A percentile compares a stretch with the other conserved stretches of the same genome.
Evolutionary conservation across 2,888 invertebrate genomes (phyloP).

Genomic region (Ichneumoninae sp.): DNA sequence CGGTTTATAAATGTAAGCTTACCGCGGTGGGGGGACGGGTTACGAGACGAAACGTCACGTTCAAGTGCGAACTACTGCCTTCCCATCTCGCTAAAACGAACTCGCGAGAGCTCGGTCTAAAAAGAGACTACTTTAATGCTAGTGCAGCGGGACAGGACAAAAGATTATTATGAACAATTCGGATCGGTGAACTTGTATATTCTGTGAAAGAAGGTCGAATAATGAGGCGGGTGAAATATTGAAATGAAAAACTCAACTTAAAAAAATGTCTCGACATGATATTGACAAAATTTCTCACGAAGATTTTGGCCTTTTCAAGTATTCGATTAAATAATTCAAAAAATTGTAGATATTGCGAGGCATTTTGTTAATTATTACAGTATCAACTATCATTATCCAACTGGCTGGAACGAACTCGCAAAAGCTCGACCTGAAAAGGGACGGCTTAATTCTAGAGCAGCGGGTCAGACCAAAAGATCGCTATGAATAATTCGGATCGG

Average conservation of each 20-base stretch:
- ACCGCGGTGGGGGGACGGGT: not conserved
- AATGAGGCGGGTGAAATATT: not conserved
- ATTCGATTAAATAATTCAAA: not conserved
- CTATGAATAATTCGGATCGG: not conserved
- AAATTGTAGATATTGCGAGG: not conserved
- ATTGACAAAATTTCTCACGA: not conserved
- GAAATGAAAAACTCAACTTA: not conserved
- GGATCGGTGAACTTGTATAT: not conserved
- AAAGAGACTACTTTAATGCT: constrained; percentile 17
- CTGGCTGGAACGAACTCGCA: constrained; percentile 5
- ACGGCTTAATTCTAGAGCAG: not conserved
- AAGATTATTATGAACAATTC: constrained; percentile 9
- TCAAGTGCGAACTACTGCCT: constrained; percentile 13
- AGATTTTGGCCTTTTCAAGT: not conserved
- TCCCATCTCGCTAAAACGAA: constrained; percentile 22
- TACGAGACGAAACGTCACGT: constrained; percentile 3
- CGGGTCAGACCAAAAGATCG: not conserved
- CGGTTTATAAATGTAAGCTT: constrained; percentile 38
- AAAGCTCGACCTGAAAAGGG: not conserved
- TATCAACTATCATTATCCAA: not conserved
- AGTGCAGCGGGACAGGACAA: not conserved
- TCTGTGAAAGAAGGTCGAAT: not conserved
- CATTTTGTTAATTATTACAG: constrained; percentile 10
- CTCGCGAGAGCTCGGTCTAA: not conserved
- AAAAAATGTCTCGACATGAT: not conserved